These are phyloP conservation scores for Cryptoprocta ferox DNA, from an alignment of 2,797 vertebrate genomes.

Conservation along the genomic window DNA sequence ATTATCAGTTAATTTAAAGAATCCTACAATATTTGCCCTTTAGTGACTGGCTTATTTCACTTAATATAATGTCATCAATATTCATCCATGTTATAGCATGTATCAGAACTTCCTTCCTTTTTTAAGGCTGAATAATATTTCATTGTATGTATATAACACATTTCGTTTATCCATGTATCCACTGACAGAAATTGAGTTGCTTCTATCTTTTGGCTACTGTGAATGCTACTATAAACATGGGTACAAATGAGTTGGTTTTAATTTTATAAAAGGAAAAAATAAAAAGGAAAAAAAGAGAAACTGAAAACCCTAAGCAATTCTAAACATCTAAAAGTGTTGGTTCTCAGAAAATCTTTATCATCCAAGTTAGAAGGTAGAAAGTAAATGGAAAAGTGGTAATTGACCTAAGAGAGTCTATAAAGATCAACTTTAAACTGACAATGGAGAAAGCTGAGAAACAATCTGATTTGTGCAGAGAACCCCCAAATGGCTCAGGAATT, in stretches of 20 bases:
- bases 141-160: not conserved
- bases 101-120: not conserved
- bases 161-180: not conserved
- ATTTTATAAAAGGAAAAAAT: not conserved
- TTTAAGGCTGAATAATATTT: not conserved
- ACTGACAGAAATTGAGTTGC: not conserved
- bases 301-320: not conserved
- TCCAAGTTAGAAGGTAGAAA: slow-evolving; percentile 8
- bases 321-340: not conserved
- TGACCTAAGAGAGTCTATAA: not conserved
- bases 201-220: not conserved
- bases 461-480: not conserved
- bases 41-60: not conserved
- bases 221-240: not conserved
- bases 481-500: not conserved
- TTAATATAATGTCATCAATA: not conserved
- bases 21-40: not conserved
- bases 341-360: slow-evolving; percentile 16
- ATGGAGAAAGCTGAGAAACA: not conserved
- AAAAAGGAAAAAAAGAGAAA: not conserved
- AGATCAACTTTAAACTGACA: not conserved
- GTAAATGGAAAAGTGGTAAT: not conserved
- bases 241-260: not conserved
- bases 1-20: not conserved
- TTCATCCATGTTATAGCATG: not conserved